Conservation (phyloP, 2,113 vertebrate species). For the Bufo gargarizans region DNA sequence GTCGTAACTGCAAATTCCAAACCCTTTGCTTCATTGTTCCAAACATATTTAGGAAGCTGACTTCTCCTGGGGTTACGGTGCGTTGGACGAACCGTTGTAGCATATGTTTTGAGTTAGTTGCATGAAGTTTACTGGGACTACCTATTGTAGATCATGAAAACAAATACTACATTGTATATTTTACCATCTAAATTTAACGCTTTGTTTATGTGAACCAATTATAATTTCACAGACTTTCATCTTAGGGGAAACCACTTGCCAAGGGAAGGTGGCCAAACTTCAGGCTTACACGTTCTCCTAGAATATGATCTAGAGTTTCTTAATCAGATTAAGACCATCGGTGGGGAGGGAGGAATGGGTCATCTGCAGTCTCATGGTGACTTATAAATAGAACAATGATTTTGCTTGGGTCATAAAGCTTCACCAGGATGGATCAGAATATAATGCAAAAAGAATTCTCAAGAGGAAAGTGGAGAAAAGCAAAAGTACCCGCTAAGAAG, state of each 20-base stretch:
- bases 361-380: slow-evolving; percentile 35
- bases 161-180: slow-evolving; percentile 20
- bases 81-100: background rate
- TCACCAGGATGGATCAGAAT: slow-evolving; percentile 41
- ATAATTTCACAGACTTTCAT: slow-evolving; percentile 9
- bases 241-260: background rate
- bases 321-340: slow-evolving; percentile 30
- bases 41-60: slow-evolving; percentile 46
- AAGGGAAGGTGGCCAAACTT: background rate
- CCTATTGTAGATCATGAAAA: slow-evolving; percentile 5
- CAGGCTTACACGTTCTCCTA: background rate
- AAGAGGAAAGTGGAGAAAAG: slow-evolving; percentile 65
- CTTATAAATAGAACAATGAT: slow-evolving; percentile 41
- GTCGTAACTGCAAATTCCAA: slow-evolving; percentile 37
- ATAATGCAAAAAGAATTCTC: slow-evolving; percentile 58
- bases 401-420: slow-evolving; percentile 28
- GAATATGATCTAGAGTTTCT: background rate
- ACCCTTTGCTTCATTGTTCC: slow-evolving; percentile 48
- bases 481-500: slow-evolving; percentile 66
- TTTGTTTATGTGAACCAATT: slow-evolving; percentile 8
- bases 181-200: slow-evolving; percentile 13
- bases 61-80: background rate
- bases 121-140: background rate
- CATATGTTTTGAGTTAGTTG: slow-evolving; percentile 48
- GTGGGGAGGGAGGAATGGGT: background rate